These are phyloP conservation scores for Oscheius sp. DNA, from an alignment of 2,888 invertebrate species.

Conservation along the genomic window DNA sequence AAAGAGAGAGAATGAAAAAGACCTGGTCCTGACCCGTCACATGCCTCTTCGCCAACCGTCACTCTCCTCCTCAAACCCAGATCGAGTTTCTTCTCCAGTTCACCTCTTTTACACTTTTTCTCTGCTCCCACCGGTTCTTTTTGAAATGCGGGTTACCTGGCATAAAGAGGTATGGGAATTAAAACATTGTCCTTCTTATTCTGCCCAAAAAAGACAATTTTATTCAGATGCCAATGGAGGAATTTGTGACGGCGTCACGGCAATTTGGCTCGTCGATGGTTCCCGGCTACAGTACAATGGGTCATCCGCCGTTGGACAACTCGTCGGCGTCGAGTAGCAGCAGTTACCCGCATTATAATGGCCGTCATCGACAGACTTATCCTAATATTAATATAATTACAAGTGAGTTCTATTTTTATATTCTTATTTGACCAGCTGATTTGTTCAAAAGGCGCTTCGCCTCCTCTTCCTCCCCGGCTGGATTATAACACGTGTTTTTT, in stretches of 20 bases:
- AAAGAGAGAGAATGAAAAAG: too few relatives aligned
- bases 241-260: conserved; percentile 29
- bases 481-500: neutral
- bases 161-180: too few relatives aligned
- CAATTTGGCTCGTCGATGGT: conserved; percentile 33
- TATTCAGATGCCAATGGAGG: conserved; percentile 40
- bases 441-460: too few relatives aligned
- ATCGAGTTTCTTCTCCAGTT: too few relatives aligned
- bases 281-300: conserved; percentile 29
- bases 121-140: too few relatives aligned
- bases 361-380: conserved; percentile 19
- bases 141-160: too few relatives aligned
- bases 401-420: conserved; percentile 17
- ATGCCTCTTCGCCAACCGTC: too few relatives aligned
- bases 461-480: too few relatives aligned
- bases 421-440: neutral
- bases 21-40: too few relatives aligned
- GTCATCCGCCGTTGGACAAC: conserved; percentile 21
- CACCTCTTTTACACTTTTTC: too few relatives aligned
- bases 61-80: too few relatives aligned
- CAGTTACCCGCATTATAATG: conserved; percentile 22
- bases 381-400: conserved; percentile 30
- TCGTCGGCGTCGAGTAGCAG: conserved; percentile 31
- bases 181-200: too few relatives aligned
- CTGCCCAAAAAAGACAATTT: neutral